Evolutionary conservation across 2,113 vertebrate species (phyloP), one percentile per base, ranked within the genome.

Genomic region (Hiodon tergisus): DNA sequence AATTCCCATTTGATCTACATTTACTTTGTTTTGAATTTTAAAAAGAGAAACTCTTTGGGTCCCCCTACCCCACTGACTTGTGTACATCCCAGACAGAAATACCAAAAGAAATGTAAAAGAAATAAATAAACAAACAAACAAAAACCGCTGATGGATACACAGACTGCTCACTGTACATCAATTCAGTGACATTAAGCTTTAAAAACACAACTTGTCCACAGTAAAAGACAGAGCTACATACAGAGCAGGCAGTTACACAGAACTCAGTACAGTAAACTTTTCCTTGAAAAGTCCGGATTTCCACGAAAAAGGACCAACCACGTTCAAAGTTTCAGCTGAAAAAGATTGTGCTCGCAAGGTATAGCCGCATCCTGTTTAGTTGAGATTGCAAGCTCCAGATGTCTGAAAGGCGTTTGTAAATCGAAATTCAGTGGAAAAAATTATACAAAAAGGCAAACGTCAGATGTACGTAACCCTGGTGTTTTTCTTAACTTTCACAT

Each of bases 331-430:
- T 77, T 75, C 65, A 74, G 73, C 77, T 31, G 73, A 76, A 69
- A 78, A 31, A 78, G 80, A 84, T 83, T 84, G 78, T 85, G 80
- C 80, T 82, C 76, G 75, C 80, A 77, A 81, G 75, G 60, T 66
- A 52, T 57, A n/a, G 67, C 53, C 69, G 69, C 52, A 72, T 69
- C 58, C 74, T 68, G 67, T 61, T 31, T 60, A 48, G 74, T 58
- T 69, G 52, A 61, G 63, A 63, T 73, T 47, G 47, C 47, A 75
- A 73, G 48, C 46, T 53, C 59, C 6, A 55, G 60, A 57, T 46
- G 14, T 68, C 59, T 46, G 13, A 51, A 50, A 47, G 6, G 62
- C 11, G 8, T 59, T 66, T 50, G 47, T 59, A 46, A 46, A 74
- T 10, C 59, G 66, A 8, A 5, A 47, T 79, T 17, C 17, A 13